Evolutionary conservation across 2,888 invertebrate species (phyloP), one percentile per base, ranked within the genome.

Genomic region (Micoletzkya japonica): DNA sequence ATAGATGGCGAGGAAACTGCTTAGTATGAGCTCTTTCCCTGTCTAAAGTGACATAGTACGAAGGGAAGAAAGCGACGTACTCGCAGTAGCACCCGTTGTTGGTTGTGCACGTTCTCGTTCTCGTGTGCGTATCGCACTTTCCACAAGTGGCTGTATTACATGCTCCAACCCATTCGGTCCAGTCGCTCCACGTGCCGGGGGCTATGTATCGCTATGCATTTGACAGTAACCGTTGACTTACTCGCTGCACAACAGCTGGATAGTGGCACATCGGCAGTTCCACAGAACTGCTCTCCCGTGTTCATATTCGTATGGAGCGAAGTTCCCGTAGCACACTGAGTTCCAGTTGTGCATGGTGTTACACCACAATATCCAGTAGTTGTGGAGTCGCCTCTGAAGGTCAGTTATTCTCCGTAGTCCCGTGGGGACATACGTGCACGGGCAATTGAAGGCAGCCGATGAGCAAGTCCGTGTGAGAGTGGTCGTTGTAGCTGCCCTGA

Each of bases 111-210:
- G 4, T 30, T n/a, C 64, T 44, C 6, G 32, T 64, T 50, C 64
- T 50, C 10, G 50, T 50, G 20, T 52, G 64, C 34, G 49, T 64
- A 34, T 52, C 64, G 24, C 64, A 64, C 30, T 30, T 26, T 34
- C 64, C 64, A 24, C 64, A 64, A 2, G 64, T 24, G 17, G 64
- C 64, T 14, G 32, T n/a, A 1, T 7, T 44, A 34, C 64, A 64
- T 32, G 6, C 24, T 7, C 64, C 64, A 4, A 26, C 17, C 34
- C 32, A 64, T 1, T 50, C 36, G 20, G 52, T 6, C 64, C 64
- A 64, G 7, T n/a, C 28, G 26, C 52, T 36, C 64, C 64, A 64
- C 6, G 64, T 54, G 2, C 64, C 52, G 36, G 44, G 10, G 10
- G 20, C 44, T 44, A 20, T 14, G 20, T 10, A 44, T 14, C 20